These are phyloP conservation scores for Hylaeus anthracinus DNA, from an alignment of 1,140 invertebrate genomes.

Conservation along the genomic window DNA sequence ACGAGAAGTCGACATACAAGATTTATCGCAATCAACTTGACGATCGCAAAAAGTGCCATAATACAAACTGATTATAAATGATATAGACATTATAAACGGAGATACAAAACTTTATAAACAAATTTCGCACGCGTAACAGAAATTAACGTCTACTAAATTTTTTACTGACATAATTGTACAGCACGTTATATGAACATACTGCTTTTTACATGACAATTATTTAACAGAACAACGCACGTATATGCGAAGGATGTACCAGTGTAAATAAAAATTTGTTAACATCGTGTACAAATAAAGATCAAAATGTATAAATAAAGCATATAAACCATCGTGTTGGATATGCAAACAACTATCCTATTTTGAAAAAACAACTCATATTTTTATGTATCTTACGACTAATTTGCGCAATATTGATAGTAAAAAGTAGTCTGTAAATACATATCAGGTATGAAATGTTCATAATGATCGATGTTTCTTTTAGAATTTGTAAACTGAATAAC, in stretches of 20 bases:
- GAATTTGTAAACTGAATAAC: too few relatives aligned
- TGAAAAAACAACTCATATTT: too few relatives aligned
- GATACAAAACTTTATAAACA: background rate
- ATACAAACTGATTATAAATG: background rate
- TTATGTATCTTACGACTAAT: background rate
- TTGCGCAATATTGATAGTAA: background rate
- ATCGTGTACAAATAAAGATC: constrained; percentile 55
- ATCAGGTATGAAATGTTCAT: background rate
- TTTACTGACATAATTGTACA: constrained; percentile 34
- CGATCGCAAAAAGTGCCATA: background rate
- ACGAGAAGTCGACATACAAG: background rate
- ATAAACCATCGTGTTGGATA: background rate
- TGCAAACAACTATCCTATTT: background rate
- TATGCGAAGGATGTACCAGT: constrained; percentile 33
- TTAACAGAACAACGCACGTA: background rate
- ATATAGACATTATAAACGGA: background rate
- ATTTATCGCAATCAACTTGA: background rate
- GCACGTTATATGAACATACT: background rate
- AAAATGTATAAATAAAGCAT: constrained; percentile 50
- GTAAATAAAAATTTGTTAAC: constrained; percentile 64
- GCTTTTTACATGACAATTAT: constrained; percentile 57
- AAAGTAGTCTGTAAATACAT: background rate
- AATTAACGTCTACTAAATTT: constrained; percentile 38
- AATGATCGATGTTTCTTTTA: background rate
- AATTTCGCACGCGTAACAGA: background rate